Evolutionary conservation across 2,888 invertebrate species (phyloP).

Genomic region (Bimastos eiseni): DNA sequence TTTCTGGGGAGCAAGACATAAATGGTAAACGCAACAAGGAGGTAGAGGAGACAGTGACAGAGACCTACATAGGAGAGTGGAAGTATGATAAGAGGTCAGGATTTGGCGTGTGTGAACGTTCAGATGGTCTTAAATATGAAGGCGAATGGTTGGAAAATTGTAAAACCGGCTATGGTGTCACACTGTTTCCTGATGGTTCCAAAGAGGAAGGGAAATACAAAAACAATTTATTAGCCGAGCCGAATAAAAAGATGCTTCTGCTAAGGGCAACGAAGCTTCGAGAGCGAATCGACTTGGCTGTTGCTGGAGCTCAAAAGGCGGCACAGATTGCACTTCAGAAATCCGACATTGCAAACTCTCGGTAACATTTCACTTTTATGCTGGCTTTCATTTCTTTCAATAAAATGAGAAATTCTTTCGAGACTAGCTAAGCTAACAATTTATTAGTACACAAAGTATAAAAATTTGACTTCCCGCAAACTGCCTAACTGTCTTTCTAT

Average conservation of each 20-base stretch:
- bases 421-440: too few species aligned
- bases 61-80: slow-evolving; percentile 99
- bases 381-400: not conserved
- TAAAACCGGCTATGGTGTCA: slow-evolving; percentile 98
- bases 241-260: slow-evolving; percentile 93
- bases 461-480: too few species aligned
- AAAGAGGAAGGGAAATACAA: slow-evolving; percentile 99
- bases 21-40: not conserved
- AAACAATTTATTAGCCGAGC: slow-evolving; percentile 95
- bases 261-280: slow-evolving; percentile 94
- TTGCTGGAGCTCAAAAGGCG: slow-evolving; percentile 89
- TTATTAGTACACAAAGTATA: too few species aligned
- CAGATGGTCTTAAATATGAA: slow-evolving; percentile 95
- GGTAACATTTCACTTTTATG: slow-evolving; percentile 64
- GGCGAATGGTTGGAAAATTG: slow-evolving; percentile 99
- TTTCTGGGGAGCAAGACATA: not conserved
- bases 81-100: slow-evolving; percentile 97
- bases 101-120: slow-evolving; percentile 95
- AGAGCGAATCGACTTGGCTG: slow-evolving; percentile 93
- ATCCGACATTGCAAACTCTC: slow-evolving; percentile 92
- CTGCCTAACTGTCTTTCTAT: too few species aligned
- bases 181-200: slow-evolving; percentile 91
- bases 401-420: too few species aligned
- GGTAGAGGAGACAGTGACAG: slow-evolving; percentile 64
- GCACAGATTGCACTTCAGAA: slow-evolving; percentile 97